Evolutionary conservation across 2,113 vertebrate genomes (phyloP).

Genomic region (Glaucidium brasilianum): DNA sequence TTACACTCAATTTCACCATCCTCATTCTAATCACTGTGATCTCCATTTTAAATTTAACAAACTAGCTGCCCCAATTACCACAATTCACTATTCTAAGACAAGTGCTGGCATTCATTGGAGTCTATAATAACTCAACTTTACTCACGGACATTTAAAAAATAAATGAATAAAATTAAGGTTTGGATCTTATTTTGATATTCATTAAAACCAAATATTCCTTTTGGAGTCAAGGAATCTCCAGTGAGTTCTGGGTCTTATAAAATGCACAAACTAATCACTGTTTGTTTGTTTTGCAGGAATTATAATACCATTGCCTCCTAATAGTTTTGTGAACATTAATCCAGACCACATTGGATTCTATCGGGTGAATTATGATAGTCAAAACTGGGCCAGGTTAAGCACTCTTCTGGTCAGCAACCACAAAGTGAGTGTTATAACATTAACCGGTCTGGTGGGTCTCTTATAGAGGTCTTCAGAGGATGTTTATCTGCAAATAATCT

Average conservation of each 20-base stretch:
- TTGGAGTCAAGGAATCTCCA: not conserved
- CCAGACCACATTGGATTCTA: slow-evolving; percentile 90
- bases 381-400: slow-evolving; percentile 76
- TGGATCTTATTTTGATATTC: not conserved
- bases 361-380: slow-evolving; percentile 84
- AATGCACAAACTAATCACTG: not conserved
- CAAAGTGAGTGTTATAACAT: slow-evolving; percentile 64
- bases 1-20: not conserved
- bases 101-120: not conserved
- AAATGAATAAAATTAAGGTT: not conserved
- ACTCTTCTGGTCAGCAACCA: slow-evolving; percentile 54
- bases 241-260: not conserved
- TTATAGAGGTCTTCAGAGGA: not conserved
- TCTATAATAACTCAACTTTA: not conserved
- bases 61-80: not conserved
- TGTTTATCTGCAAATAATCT: not conserved
- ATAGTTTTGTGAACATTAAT: slow-evolving; percentile 82
- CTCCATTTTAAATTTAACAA: not conserved
- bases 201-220: not conserved
- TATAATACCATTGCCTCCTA: not conserved
- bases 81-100: not conserved
- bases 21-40: not conserved
- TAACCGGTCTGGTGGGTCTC: not conserved
- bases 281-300: slow-evolving; percentile 71
- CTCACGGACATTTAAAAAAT: not conserved